phyloP scores from a whole-genome alignment of 2,888 invertebrate species.

The Scelioninae gen. 2 region DNA sequence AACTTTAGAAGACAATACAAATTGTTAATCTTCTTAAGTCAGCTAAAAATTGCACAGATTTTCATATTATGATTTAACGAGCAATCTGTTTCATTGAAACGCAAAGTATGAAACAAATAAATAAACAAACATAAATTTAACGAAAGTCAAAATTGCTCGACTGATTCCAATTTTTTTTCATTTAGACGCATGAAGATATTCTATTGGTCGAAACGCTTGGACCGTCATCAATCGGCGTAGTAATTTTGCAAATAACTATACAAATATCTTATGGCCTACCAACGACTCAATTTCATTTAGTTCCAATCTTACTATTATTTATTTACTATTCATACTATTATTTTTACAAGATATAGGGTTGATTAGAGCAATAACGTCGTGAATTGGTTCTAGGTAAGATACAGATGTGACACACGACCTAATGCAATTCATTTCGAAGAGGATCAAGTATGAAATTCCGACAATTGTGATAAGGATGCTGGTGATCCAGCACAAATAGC shows the following conservation, averaged over 20 bases:
- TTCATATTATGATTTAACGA: neutral
- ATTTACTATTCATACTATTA: neutral
- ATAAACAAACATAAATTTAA: conserved; percentile 4
- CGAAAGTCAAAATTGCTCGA: conserved; percentile 24
- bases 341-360: too few relatives aligned
- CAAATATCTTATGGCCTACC: conserved; percentile 24
- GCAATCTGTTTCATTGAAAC: neutral
- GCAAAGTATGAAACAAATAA: too few relatives aligned
- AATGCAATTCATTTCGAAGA: conserved; percentile 43
- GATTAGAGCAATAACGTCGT: neutral
- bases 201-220: conserved; percentile 42
- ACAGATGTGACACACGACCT: conserved; percentile 40
- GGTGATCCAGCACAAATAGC: conserved; percentile 23
- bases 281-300: conserved; percentile 28
- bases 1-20: too few relatives aligned
- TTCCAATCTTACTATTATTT: conserved; percentile 27
- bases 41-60: too few relatives aligned
- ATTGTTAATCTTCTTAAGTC: too few relatives aligned
- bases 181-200: conserved; percentile 49
- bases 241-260: conserved; percentile 36
- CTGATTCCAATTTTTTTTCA: conserved; percentile 38
- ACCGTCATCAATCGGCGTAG: conserved; percentile 40
- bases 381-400: conserved; percentile 36
- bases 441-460: conserved; percentile 51
- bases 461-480: conserved; percentile 31